Evolutionary conservation across 2,888 invertebrate species (phyloP).

Genomic region (Craniophora ligustri): DNA sequence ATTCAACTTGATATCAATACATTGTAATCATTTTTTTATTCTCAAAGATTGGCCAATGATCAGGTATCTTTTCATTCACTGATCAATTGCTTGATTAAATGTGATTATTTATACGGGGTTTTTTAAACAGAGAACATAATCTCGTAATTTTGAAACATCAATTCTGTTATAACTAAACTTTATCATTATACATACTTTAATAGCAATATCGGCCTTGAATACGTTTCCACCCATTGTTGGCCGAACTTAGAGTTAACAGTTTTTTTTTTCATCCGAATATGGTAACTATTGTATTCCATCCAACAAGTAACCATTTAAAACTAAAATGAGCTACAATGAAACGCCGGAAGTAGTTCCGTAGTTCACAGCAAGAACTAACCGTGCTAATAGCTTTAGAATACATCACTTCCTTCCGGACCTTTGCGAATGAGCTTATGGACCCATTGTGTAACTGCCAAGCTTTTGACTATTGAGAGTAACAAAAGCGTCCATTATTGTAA

Average conservation of each 20-base stretch:
- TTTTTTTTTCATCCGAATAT: slow-evolving; percentile 54
- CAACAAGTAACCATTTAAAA: slow-evolving; percentile 46
- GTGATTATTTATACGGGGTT: no score
- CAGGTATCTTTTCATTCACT: no score
- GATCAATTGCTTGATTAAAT: no score
- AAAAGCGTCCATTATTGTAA: slow-evolving; percentile 27
- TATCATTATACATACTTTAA: slow-evolving; percentile 49
- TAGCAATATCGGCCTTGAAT: slow-evolving; percentile 55
- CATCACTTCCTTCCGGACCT: slow-evolving; percentile 70
- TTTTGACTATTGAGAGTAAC: slow-evolving; percentile 22
- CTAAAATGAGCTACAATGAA: slow-evolving; percentile 55
- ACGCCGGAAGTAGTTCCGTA: slow-evolving; percentile 58
- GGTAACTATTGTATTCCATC: slow-evolving; percentile 55
- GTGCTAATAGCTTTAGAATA: slow-evolving; percentile 55
- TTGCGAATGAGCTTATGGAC: slow-evolving; percentile 37
- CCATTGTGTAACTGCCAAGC: slow-evolving; percentile 41
- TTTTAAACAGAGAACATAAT: slow-evolving; percentile 29
- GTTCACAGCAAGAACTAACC: slow-evolving; percentile 48
- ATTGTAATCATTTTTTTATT: no score
- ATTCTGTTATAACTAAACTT: slow-evolving; percentile 23
- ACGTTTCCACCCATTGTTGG: slow-evolving; percentile 64
- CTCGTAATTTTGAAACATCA: slow-evolving; percentile 43
- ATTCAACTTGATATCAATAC: no score
- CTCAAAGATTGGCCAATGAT: no score
- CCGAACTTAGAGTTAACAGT: slow-evolving; percentile 55